phyloP scores from a whole-genome alignment of 1,140 invertebrate species.

The Solen grandis region DNA sequence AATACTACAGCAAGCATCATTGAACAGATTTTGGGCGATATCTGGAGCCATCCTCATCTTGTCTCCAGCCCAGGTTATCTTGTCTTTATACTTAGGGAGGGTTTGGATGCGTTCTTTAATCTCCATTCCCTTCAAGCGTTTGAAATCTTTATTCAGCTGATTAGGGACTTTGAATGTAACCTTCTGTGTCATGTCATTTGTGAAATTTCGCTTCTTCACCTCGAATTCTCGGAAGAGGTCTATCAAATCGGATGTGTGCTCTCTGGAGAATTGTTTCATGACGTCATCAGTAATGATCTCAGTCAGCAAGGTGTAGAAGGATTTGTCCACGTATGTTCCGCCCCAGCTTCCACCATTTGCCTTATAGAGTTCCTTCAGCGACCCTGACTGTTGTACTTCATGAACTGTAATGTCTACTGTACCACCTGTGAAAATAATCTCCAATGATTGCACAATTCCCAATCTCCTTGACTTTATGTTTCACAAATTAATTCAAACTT shows the following conservation, averaged over 20 bases:
- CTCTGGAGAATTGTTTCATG: slow-evolving; percentile 18
- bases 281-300: slow-evolving; percentile 36
- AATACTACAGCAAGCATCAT: not conserved
- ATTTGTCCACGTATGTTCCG: slow-evolving; percentile 37
- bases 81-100: not conserved
- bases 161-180: slow-evolving; percentile 5
- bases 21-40: slow-evolving; percentile 14
- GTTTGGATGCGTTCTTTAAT: not conserved
- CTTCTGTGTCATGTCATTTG: not conserved
- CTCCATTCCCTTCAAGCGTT: not conserved
- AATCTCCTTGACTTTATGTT: not conserved
- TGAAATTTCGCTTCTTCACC: slow-evolving; percentile 42
- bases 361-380: slow-evolving; percentile 42
- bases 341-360: slow-evolving; percentile 43
- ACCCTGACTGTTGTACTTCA: slow-evolving; percentile 4
- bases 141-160: not conserved
- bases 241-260: slow-evolving; percentile 11
- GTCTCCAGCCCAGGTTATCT: slow-evolving; percentile 1
- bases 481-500: not conserved
- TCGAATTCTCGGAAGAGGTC: slow-evolving; percentile 52
- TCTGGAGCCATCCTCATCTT: slow-evolving; percentile 21
- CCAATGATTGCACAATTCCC: not conserved
- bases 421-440: slow-evolving; percentile 23
- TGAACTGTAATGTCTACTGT: too few relatives aligned
- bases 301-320: slow-evolving; percentile 34